Evolutionary conservation across 1,140 invertebrate species (phyloP).

Genomic region (Cardiocondyla obscurior): DNA sequence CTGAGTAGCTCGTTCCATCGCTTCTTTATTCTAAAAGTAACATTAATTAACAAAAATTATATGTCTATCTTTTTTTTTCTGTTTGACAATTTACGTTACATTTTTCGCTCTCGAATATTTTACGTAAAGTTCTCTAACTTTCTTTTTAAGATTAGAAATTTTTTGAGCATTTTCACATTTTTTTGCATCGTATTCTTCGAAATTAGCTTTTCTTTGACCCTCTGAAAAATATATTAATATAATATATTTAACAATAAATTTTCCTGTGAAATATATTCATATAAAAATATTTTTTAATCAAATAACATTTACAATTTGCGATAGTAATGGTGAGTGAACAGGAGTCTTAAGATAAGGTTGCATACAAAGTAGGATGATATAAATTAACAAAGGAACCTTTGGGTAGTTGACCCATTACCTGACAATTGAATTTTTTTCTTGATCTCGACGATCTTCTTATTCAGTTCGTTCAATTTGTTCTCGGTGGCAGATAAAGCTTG

Average conservation of each 20-base stretch:
- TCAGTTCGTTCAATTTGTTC: conserved; percentile 86
- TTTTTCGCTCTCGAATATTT: conserved; percentile 86
- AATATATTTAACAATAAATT: not conserved
- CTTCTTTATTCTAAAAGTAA: conserved; percentile 79
- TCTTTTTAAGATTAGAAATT: conserved; percentile 89
- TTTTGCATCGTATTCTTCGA: conserved; percentile 90
- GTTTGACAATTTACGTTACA: conserved; percentile 71
- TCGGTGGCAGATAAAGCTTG: conserved; percentile 78
- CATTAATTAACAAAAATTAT: not conserved
- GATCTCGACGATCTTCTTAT: conserved; percentile 90
- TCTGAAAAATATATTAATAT: conserved; percentile 83
- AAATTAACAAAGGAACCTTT: conserved; percentile 8
- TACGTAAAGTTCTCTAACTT: conserved; percentile 87
- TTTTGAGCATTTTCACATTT: conserved; percentile 88
- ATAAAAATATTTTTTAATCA: not conserved
- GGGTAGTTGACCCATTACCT: conserved; percentile 82
- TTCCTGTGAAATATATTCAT: not conserved
- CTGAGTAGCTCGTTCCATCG: conserved; percentile 73
- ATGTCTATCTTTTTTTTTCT: not conserved
- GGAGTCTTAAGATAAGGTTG: no score
- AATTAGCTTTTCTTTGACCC: conserved; percentile 92
- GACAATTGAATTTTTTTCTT: conserved; percentile 93
- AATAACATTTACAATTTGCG: no score
- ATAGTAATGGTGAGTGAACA: no score
- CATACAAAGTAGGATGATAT: no score